These are phyloP conservation scores for Campoletis sonorensis DNA, from an alignment of 1,140 invertebrate genomes.

Conservation along the genomic window DNA sequence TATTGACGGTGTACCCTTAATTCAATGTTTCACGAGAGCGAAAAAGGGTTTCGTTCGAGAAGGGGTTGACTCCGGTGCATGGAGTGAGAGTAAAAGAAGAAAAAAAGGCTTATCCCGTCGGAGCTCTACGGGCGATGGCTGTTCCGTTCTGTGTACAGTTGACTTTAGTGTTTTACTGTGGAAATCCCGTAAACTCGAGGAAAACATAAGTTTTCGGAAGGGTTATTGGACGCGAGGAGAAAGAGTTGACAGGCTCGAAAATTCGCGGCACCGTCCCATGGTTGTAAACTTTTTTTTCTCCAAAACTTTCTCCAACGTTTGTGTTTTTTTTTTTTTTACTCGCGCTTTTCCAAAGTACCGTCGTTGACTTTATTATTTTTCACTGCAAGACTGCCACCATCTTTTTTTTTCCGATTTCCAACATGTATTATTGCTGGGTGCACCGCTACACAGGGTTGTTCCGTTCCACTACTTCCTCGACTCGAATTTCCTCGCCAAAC, in stretches of 20 bases:
- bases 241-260: slow-evolving; percentile 45
- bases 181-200: slow-evolving; percentile 35
- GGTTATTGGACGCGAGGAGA: slow-evolving; percentile 48
- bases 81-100: slow-evolving; percentile 17
- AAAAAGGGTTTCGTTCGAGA: slow-evolving; percentile 60
- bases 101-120: slow-evolving; percentile 31
- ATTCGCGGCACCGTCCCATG: not conserved
- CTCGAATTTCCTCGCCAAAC: not conserved
- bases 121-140: slow-evolving; percentile 25
- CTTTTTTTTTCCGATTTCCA: slow-evolving; percentile 36
- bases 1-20: slow-evolving; percentile 63
- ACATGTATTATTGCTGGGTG: slow-evolving; percentile 42
- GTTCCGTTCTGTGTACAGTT: slow-evolving; percentile 46
- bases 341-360: slow-evolving; percentile 35
- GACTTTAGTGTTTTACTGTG: slow-evolving; percentile 63
- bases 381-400: not conserved
- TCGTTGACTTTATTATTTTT: slow-evolving; percentile 49
- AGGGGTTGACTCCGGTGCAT: slow-evolving; percentile 62
- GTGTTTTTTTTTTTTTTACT: slow-evolving; percentile 47
- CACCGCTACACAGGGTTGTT: slow-evolving; percentile 37
- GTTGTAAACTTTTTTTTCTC: slow-evolving; percentile 55
- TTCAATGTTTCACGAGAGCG: slow-evolving; percentile 49
- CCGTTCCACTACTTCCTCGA: slow-evolving; percentile 36
- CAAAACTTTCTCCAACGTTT: slow-evolving; percentile 46
- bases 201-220: slow-evolving; percentile 52